A percentile compares a stretch with the other conserved stretches of the same genome.
Conservation (phyloP, 2,888 invertebrate genomes). For the Lithosia quadra region DNA sequence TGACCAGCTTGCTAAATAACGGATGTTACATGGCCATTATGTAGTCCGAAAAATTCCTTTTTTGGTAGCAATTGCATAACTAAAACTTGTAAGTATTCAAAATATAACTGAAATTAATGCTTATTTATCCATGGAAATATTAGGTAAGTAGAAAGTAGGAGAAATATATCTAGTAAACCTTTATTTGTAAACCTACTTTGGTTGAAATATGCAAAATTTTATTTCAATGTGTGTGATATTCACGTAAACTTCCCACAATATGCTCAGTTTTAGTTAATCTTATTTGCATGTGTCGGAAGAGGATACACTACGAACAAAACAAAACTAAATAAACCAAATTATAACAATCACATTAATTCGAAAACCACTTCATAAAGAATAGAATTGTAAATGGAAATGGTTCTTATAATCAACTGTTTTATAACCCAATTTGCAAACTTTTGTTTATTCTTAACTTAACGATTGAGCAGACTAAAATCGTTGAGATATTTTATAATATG, state of each 20-base stretch:
- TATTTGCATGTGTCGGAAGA: neutral
- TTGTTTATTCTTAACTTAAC: neutral
- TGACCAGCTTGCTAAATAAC: conserved; percentile 51
- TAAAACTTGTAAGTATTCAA: neutral
- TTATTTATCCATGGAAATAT: neutral
- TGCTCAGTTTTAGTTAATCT: neutral
- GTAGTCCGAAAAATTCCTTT: conserved; percentile 28
- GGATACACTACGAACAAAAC: neutral
- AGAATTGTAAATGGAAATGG: neutral
- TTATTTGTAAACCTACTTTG: neutral
- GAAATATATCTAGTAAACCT: neutral
- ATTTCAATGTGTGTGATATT: neutral
- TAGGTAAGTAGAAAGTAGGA: neutral
- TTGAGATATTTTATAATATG: neutral
- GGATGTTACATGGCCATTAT: conserved; percentile 32
- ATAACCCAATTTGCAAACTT: neutral
- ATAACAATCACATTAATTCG: neutral
- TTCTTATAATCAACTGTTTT: neutral
- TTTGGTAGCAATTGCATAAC: conserved; percentile 21
- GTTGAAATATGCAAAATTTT: neutral
- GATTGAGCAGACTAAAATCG: neutral
- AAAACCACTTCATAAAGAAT: neutral
- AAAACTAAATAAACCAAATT: neutral
- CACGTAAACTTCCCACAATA: neutral
- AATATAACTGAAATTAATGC: neutral